Evolutionary conservation across 2,797 vertebrate genomes (phyloP), one percentile per base, ranked within the genome.

Genomic region (Xenopus petersii): DNA sequence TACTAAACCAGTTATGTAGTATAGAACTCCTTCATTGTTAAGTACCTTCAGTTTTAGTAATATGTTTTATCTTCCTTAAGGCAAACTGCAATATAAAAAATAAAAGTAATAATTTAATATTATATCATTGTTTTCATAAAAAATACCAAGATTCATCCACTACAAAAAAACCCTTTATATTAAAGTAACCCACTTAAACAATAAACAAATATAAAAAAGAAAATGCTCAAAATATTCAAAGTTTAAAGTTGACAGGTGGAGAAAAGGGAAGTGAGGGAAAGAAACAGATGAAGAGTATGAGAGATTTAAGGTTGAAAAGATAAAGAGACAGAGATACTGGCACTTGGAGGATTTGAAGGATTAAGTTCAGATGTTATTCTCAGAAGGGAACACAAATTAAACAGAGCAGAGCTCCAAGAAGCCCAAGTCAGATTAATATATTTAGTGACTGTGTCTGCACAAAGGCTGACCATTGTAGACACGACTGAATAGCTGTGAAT

Each of bases 381-480:
- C 68, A 75, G 86, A 88, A 88, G 60, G 47, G 71, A 74, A 61
- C 71, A 89, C 89, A 91, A 91, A 90, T 90, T 87, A 91, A 91
- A 89, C 86, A 89, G 88, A 83, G 83, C 80, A 60, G 84, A 90
- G 85, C 90, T 91, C 89, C 81, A 78, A 90, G 88, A 89, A 91
- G 87, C 67, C 80, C 87, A 90, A 92, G 91, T 91, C 88, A 91
- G 91, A 91, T 91, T 92, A 92, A 92, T 93, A 92, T 93, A 94
- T 96, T 94, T 93, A 93, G 92, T 94, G 92, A 92, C 85, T 88
- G 88, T 79, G 83, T 70, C 81, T 79, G 86, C 91, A 95, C 93
- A 95, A 95, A 95, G 93, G 88, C 89, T 81, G 83, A 77, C 91
- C 88, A 95, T 96, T 96, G 94, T 96, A 72, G 84, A 86, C 12